Percentiles rank a stretch among this genome's conserved stretches.
phyloP scores from a whole-genome alignment of 2,113 vertebrate genomes.

The Leucopternis melanops region DNA sequence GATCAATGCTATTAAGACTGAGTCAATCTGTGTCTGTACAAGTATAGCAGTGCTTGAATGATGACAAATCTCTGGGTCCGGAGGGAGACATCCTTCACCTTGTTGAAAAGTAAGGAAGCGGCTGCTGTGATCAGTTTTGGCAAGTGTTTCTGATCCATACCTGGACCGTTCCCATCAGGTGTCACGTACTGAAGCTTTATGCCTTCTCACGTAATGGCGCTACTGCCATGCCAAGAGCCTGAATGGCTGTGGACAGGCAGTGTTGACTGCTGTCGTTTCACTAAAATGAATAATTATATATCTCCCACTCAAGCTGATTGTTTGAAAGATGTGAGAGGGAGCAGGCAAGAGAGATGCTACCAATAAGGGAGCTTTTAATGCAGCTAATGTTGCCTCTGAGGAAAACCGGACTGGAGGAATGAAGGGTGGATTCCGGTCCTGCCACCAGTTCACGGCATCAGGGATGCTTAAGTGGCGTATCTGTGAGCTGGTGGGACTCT shows the following conservation, averaged over 20 bases:
- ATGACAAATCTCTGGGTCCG: conserved; percentile 1
- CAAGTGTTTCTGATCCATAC: neutral
- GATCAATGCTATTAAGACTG: neutral
- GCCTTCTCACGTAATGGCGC: neutral
- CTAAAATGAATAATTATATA: conserved; percentile 41
- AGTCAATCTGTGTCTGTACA: neutral
- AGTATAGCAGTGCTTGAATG: neutral
- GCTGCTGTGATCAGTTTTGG: neutral
- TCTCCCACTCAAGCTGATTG: conserved; percentile 22
- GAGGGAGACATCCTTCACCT: conserved; percentile 12
- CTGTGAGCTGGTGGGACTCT: neutral
- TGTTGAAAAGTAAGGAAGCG: neutral
- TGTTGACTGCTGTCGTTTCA: neutral
- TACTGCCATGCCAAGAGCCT: neutral
- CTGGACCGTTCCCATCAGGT: neutral
- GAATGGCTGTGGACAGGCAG: neutral
- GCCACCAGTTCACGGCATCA: neutral
- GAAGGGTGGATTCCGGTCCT: neutral
- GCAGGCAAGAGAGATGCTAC: neutral
- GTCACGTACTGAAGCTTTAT: neutral
- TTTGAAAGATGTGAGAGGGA: neutral
- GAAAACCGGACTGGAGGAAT: neutral
- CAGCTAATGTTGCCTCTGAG: neutral
- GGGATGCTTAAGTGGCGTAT: neutral
- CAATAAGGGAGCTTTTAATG: neutral